These are phyloP conservation scores for Xiphophorus couchianus DNA, from an alignment of 2,113 vertebrate species.

Conservation along the genomic window DNA sequence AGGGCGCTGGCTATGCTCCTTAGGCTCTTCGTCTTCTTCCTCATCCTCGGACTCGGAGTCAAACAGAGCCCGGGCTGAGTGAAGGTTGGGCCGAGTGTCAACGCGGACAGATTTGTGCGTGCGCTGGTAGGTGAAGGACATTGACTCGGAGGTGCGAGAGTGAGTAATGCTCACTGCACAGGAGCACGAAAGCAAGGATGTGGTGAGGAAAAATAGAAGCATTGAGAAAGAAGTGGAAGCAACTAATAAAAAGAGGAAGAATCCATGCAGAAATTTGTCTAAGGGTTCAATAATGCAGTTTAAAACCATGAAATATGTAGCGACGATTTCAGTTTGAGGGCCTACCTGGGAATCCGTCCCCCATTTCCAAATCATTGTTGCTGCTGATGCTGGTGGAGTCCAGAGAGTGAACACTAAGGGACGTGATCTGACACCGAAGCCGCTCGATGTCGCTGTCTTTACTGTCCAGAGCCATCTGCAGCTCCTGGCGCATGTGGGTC, in stretches of 20 bases:
- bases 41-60: slow-evolving; percentile 82
- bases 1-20: slow-evolving; percentile 45
- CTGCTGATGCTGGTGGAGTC: slow-evolving; percentile 94
- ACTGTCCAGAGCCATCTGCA: slow-evolving; percentile 96
- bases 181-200: slow-evolving; percentile 30
- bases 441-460: slow-evolving; percentile 99
- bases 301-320: background rate
- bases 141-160: slow-evolving; percentile 91
- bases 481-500: slow-evolving; percentile 89
- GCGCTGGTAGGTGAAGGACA: slow-evolving; percentile 96
- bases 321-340: background rate
- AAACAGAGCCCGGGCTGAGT: slow-evolving; percentile 81
- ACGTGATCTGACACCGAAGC: slow-evolving; percentile 90
- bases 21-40: slow-evolving; percentile 47
- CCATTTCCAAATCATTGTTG: slow-evolving; percentile 86
- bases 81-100: slow-evolving; percentile 88
- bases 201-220: slow-evolving; percentile 6
- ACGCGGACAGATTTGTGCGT: slow-evolving; percentile 93
- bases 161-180: slow-evolving; percentile 92
- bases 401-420: slow-evolving; percentile 88
- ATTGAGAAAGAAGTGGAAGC: slow-evolving; percentile 29
- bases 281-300: background rate
- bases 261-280: background rate
- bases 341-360: slow-evolving; percentile 92
- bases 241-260: slow-evolving; percentile 26